phyloP scores from a whole-genome alignment of 37 sponge, comb jelly and placozoan genomes.

The Beroe forskalii region DNA sequence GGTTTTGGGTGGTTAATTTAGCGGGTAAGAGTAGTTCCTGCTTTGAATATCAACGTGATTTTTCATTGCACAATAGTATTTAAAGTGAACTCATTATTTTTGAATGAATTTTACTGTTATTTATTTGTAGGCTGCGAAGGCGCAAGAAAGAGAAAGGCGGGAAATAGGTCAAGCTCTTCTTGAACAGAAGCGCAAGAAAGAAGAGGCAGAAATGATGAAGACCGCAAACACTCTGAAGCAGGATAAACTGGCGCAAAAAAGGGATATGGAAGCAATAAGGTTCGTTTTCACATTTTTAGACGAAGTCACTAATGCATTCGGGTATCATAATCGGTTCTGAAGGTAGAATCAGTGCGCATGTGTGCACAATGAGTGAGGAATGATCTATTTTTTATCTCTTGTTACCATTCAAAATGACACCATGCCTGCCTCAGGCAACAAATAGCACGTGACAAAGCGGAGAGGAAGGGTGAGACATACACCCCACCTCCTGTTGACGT shows the following conservation, averaged over 20 bases:
- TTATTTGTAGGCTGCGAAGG: not conserved
- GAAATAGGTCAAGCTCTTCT: not conserved
- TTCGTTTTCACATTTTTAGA: not conserved
- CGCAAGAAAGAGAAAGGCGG: not conserved
- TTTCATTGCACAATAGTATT: no score
- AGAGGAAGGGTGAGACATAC: constrained; percentile 46
- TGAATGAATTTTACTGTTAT: no score
- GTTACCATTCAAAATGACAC: no score
- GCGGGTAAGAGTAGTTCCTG: no score
- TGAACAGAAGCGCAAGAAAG: constrained; percentile 41
- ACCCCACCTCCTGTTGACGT: not conserved
- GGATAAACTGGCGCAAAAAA: constrained; percentile 29
- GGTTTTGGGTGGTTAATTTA: no score
- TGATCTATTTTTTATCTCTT: no score
- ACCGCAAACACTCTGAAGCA: not conserved
- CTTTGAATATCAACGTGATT: no score
- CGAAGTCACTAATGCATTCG: not conserved
- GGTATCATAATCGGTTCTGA: not conserved
- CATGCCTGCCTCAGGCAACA: no score
- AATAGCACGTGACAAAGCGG: constrained; percentile 54
- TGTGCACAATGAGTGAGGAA: no score
- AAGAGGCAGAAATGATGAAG: not conserved
- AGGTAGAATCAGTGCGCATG: no score
- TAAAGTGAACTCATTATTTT: no score
- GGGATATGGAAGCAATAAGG: constrained; percentile 42